phyloP scores from a whole-genome alignment of 2,888 invertebrate species.

The Rotaria socialis region DNA sequence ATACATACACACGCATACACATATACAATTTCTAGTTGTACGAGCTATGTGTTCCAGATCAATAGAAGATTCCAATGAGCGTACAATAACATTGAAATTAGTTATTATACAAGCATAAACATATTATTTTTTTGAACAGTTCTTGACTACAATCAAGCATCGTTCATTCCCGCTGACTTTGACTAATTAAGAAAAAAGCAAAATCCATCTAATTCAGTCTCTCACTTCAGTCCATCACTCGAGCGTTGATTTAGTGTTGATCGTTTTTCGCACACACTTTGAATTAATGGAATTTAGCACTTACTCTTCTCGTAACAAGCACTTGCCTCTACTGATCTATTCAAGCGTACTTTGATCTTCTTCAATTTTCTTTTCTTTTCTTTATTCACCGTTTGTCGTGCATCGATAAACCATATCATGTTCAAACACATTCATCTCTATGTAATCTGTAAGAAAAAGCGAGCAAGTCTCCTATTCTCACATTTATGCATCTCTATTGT shows the following conservation, averaged over 20 bases:
- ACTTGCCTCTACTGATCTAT: neutral
- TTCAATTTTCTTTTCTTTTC: neutral
- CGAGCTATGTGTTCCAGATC: neutral
- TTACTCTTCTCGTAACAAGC: neutral
- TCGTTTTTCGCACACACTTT: conserved; percentile 22
- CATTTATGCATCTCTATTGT: neutral
- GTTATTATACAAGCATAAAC: neutral
- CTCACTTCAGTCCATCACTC: neutral
- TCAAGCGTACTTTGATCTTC: conserved; percentile 2
- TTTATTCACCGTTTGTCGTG: conserved; percentile 14
- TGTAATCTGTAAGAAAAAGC: neutral
- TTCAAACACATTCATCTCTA: neutral
- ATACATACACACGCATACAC: neutral
- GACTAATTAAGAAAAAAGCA: neutral
- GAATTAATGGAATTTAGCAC: conserved; percentile 26
- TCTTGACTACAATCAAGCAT: neutral
- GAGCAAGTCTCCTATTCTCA: neutral
- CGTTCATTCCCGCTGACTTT: neutral
- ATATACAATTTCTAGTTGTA: neutral
- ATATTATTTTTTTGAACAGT: neutral
- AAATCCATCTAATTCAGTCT: neutral
- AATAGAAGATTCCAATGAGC: neutral
- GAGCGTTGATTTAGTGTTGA: neutral
- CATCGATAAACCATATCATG: conserved; percentile 25
- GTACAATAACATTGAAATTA: neutral